Evolutionary conservation across 2,888 invertebrate genomes (phyloP).

Genomic region (Patella caerulea): DNA sequence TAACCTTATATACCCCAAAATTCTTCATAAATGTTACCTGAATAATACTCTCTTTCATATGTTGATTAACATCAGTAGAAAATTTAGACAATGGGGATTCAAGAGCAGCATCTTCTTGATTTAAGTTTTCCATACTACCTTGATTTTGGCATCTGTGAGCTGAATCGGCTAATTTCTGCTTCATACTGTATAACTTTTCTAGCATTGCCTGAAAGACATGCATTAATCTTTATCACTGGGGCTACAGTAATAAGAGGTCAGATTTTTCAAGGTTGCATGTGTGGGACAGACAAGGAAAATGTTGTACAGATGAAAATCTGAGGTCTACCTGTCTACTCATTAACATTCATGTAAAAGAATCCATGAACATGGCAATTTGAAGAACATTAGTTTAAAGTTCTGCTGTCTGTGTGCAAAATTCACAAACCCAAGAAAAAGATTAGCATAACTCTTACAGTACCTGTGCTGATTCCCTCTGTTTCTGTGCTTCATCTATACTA

Average conservation of each 20-base stretch:
- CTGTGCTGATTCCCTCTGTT: slow-evolving; percentile 74
- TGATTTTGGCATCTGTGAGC: slow-evolving; percentile 94
- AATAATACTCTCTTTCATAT: slow-evolving; percentile 47
- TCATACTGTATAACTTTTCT: slow-evolving; percentile 90
- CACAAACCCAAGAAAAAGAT: neutral
- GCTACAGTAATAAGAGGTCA: neutral
- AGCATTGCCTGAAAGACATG: slow-evolving; percentile 77
- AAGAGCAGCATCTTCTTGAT: slow-evolving; percentile 79
- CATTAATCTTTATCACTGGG: neutral
- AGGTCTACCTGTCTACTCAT: too few species aligned
- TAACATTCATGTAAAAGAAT: too few species aligned
- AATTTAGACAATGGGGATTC: slow-evolving; percentile 51
- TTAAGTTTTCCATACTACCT: slow-evolving; percentile 86
- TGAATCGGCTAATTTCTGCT: slow-evolving; percentile 86
- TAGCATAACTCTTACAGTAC: slow-evolving; percentile 32
- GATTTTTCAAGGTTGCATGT: neutral
- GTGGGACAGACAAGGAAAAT: neutral
- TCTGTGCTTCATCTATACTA: slow-evolving; percentile 77
- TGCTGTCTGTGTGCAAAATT: too few species aligned
- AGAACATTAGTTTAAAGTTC: too few species aligned
- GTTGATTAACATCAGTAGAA: slow-evolving; percentile 50
- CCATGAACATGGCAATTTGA: too few species aligned
- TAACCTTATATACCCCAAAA: too few species aligned
- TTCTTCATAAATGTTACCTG: slow-evolving; percentile 43
- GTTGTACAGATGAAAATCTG: too few species aligned